These are phyloP conservation scores for Sternarchorhynchus goeldii DNA, from an alignment of 2,797 vertebrate genomes.

Conservation along the genomic window DNA sequence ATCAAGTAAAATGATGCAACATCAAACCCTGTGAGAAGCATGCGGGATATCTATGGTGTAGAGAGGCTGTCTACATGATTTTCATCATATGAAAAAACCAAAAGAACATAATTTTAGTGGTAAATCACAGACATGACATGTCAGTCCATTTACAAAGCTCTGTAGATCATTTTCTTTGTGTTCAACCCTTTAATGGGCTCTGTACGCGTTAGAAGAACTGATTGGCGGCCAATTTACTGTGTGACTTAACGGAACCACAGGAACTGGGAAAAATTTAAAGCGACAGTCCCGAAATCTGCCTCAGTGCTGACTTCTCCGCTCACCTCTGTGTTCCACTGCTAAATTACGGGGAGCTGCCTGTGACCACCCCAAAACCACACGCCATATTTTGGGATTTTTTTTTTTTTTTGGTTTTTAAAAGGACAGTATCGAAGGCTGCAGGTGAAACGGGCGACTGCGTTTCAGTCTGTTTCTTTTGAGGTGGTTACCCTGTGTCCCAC, in stretches of 20 bases:
- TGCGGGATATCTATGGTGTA: neutral
- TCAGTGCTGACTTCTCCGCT: slow-evolving; percentile 41
- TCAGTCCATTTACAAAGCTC: no score
- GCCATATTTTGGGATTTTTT: slow-evolving; percentile 23
- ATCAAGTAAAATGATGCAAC: neutral
- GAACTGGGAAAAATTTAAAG: slow-evolving; percentile 33
- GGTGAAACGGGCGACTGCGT: slow-evolving; percentile 50
- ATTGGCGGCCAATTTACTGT: slow-evolving; percentile 25
- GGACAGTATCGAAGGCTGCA: slow-evolving; percentile 42
- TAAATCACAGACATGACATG: no score
- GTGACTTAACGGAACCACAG: slow-evolving; percentile 31
- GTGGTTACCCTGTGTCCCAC: slow-evolving; percentile 42
- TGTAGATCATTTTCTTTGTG: no score
- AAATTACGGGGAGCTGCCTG: slow-evolving; percentile 51
- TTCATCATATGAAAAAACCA: no score
- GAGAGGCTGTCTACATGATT: no score
- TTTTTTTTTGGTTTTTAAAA: slow-evolving; percentile 18
- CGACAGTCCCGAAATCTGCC: slow-evolving; percentile 30
- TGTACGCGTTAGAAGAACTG: neutral
- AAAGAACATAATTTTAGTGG: no score
- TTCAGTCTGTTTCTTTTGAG: slow-evolving; percentile 61
- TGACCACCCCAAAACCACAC: slow-evolving; percentile 35
- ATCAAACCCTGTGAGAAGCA: neutral
- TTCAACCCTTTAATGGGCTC: neutral
- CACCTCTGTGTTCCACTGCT: slow-evolving; percentile 43